Base-by-base conservation (phyloP, 2,888 invertebrate genomes). In the Ormia ochracea region DNA sequence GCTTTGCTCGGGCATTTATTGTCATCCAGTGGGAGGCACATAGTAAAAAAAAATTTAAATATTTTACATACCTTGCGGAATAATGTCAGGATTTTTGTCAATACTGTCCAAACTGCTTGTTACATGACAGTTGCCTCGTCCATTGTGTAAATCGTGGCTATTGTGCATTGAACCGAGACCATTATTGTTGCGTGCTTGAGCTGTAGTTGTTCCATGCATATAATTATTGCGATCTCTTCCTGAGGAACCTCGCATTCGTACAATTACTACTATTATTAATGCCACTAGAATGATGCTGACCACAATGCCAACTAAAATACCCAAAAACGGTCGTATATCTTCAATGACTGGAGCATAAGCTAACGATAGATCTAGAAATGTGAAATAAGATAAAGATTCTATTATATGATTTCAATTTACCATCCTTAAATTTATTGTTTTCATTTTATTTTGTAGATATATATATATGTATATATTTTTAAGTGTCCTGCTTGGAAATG, bases 311-410 rank as follows among this genome's bases (percentile, higher is more conserved):
- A 91, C 89, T 83, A 92, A 86, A 41, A 91, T 91, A 59, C 91
- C 91, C 68, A 92, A 86, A 83, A 92, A 91, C 69, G 91, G 91
- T 82, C 91, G 91, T 85, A 92, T 91, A 84, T 91, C 90, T 84
- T 91, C 90, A 81, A 91, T 90, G 75, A 89, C 89, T 74, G 90
- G 90, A 50, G 86, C 90, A 83, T 91, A 90, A 59, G 91, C 88
- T 74, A 87, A 82, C 31, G 89, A 88, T 68, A 86, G 85, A 85
- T 90, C 90, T 90, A 83, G 7, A 45, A 38, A 43, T 52, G 19
- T 10, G 12, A 14, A 21, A 38, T 6, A 54, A 36, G 23, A n/a
- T 61, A 43, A 28, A 58, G 9, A 33, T n/a, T 7, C 6, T 33
- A 1, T 21, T 33, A 1, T 21, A 9, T 19, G 4, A 14, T 36